Evolutionary conservation across 2,888 invertebrate genomes (phyloP), one percentile per base, ranked within the genome.

Genomic region (Heteropelma amictum): DNA sequence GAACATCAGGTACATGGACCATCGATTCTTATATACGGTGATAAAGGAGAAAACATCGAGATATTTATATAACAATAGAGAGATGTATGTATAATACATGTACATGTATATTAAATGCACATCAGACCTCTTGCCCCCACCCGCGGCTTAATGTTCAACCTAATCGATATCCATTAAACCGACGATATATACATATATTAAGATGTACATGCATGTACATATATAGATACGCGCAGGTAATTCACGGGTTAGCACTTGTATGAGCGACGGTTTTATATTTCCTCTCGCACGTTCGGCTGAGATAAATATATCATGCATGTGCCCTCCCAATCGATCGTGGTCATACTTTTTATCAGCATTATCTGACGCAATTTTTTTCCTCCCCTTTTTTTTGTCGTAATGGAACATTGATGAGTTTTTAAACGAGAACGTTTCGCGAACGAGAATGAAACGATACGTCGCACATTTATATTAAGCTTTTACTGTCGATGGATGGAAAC

Each of bases 151-250:
- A 38, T 56, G 45, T 60, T 19, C 19, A 19, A 12, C 45, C 45
- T 60, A 30, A 60, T 60, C 60, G 60, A 60, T 60, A 60, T 60
- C 60, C 42, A 45, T 60, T 45, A 45, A 23, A 38, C 30, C 26
- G 21, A 30, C 19, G 19, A 19, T 58, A 17, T 14, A 42, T n/a
- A 23, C 21, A 19, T 54, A 10, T 17, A 28, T n/a, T n/a, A n/a
- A 33, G 30, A 30, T n/a, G 21, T 58, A 17, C 10, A 42, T n/a
- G 35, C 21, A 19, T 54, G 17, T 17, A 28, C 14, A 28, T 17
- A 17, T 53, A 19, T 26, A 38, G 4, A 23, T 38, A 8, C 38
- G 56, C 10, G 38, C 35, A 21, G 23, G 19, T 56, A 56, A 38
- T 56, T 56, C 56, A 30, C 23, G 19, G 42, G 38, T 45, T 60